Evolutionary conservation across 2,888 invertebrate species (phyloP).

Genomic region (Dasypolia templi): DNA sequence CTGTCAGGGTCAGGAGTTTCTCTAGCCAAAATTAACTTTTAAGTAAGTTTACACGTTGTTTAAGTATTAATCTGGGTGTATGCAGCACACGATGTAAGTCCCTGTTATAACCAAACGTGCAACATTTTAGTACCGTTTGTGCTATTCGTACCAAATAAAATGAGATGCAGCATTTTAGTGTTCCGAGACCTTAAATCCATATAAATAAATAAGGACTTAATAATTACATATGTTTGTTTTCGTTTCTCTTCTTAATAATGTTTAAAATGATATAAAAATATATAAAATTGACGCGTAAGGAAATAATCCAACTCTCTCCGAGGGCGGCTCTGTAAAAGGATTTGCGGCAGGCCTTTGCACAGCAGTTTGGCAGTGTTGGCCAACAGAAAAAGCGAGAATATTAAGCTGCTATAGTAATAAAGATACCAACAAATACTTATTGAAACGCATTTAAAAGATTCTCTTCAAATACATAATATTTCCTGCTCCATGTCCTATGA

Average conservation of each 20-base stretch:
- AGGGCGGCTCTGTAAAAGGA: too few relatives aligned
- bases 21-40: not conserved
- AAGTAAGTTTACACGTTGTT: not conserved
- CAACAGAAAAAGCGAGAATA: too few relatives aligned
- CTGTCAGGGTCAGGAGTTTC: not conserved
- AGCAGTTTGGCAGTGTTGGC: too few relatives aligned
- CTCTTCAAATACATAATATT: constrained; percentile 2
- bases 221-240: too few relatives aligned
- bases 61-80: not conserved
- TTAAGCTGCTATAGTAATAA: too few relatives aligned
- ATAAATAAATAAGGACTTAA: too few relatives aligned
- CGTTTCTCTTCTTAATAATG: too few relatives aligned
- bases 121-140: constrained; percentile 49
- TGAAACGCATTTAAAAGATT: not conserved
- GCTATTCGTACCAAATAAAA: constrained; percentile 12
- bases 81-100: constrained; percentile 35
- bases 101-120: constrained; percentile 42
- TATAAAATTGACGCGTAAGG: too few relatives aligned
- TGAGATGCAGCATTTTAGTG: constrained; percentile 26
- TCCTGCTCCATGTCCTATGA: not conserved
- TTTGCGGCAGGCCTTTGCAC: too few relatives aligned
- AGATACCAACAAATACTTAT: not conserved
- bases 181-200: not conserved
- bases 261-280: too few relatives aligned
- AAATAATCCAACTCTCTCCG: too few relatives aligned